Conservation (phyloP, 2,888 invertebrate genomes). For the Sesia apiformis region DNA sequence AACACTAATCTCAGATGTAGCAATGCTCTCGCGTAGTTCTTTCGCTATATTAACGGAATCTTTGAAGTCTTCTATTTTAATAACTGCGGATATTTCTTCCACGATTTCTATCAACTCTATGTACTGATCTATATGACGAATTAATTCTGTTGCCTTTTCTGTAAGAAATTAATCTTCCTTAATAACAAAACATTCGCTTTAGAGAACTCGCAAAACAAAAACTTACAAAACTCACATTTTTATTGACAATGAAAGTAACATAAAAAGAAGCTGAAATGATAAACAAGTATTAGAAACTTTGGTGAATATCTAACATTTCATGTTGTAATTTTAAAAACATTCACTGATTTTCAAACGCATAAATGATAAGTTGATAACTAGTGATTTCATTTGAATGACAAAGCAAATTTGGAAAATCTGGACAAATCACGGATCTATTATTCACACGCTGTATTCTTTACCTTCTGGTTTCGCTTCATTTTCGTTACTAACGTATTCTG, state of each 20-base stretch:
- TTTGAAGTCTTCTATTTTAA: constrained; percentile 35
- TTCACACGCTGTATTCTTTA: constrained; percentile 12
- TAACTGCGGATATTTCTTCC: constrained; percentile 42
- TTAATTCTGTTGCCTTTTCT: constrained; percentile 30
- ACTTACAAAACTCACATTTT: too few species aligned
- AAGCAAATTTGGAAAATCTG: too few species aligned
- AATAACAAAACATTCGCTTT: too few species aligned
- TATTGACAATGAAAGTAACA: too few species aligned
- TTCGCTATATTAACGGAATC: constrained; percentile 37
- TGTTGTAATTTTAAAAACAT: too few species aligned
- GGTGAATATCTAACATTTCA: too few species aligned
- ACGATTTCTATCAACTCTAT: constrained; percentile 47
- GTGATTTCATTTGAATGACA: too few species aligned
- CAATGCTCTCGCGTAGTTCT: constrained; percentile 35
- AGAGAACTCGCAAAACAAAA: too few species aligned
- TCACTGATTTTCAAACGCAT: too few species aligned
- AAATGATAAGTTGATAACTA: too few species aligned
- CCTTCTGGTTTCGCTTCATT: constrained; percentile 16
- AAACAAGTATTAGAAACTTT: too few species aligned
- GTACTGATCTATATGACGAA: constrained; percentile 45
- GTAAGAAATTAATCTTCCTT: constrained; percentile 15
- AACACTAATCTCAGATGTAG: constrained; percentile 11
- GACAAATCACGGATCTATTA: too few species aligned
- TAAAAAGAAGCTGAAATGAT: constrained; percentile 7
- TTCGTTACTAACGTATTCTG: constrained; percentile 7